Conservation (phyloP, 1,140 invertebrate genomes). For the Drosophila sturtevanti region DNA sequence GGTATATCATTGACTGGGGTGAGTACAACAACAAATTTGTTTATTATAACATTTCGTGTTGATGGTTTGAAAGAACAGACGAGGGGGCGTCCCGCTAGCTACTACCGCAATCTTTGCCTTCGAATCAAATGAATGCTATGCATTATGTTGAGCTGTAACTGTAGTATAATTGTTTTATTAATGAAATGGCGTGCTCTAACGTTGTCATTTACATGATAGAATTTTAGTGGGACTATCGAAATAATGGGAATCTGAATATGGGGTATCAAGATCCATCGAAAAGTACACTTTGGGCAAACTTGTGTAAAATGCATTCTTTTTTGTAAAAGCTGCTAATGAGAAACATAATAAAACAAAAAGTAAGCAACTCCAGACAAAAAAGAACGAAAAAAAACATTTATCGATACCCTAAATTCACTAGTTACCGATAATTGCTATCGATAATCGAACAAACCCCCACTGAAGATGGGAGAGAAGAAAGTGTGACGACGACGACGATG, state of each 20-base stretch:
- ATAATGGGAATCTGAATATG: not conserved
- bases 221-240: not conserved
- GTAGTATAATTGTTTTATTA: not conserved
- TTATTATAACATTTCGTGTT: not conserved
- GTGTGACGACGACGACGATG: conserved; percentile 20
- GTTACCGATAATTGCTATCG: not conserved
- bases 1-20: conserved; percentile 28
- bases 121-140: not conserved
- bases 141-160: not conserved
- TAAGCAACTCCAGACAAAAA: not conserved
- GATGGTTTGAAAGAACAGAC: not conserved
- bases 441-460: conserved; percentile 1
- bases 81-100: not conserved
- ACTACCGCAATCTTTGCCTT: not conserved
- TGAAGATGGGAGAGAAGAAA: conserved; percentile 18
- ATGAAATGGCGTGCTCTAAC: not conserved
- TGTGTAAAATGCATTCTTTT: not conserved
- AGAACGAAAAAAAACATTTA: not conserved
- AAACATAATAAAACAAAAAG: not conserved
- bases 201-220: not conserved
- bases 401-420: not conserved
- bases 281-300: not conserved
- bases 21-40: conserved; percentile 31
- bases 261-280: not conserved
- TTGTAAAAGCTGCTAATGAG: not conserved